Evolutionary conservation across 2,113 vertebrate species (phyloP), one percentile per base, ranked within the genome.

Genomic region (Microcebus murinus): DNA sequence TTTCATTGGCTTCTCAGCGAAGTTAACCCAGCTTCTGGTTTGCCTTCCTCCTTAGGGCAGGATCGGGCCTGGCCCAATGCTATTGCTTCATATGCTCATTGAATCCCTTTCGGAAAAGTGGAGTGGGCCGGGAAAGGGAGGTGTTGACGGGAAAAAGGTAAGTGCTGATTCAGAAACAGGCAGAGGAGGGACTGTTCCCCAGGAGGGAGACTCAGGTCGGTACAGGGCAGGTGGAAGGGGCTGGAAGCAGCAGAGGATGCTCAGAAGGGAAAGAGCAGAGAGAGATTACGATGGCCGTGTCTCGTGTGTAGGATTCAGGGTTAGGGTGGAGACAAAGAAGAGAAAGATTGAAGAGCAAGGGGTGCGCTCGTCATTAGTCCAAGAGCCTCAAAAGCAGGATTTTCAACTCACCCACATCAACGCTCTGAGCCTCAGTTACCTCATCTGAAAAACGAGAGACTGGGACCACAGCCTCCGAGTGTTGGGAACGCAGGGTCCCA

Each of bases 281-380:
- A 36, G 10, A 11, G 13, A 7, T 14, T 18, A 55, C 3, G 10
- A 57, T 25, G 39, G 12, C 23, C 23, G 7, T 29, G 31, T 10
- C 52, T 86, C 67, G 82, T 63, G 27, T 80, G 39, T 68, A 23
- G 86, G 25, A 74, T 86, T 84, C 45, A 29, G 31, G 14, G 0
- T 50, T 59, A 50, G 15, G 29, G 39, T 76, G 48, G 63, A 59
- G 21, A 50, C 25, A 5, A 61, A 61, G 93, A 29, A 3, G 2
- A 61, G 11, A 57, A 59, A 48, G 79, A 74, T 3, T 61, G 39
- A 88, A 59, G 29, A 23, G 36, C 65, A 83, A 25, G 1, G 17
- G 14, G 0, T 27, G 13, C 31, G 52, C 55, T 1, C 4, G 2
- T 18, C 23, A 2, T 48, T n/a, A 29, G 36, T 27, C 36, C 63